Evolutionary conservation across 2,113 vertebrate genomes (phyloP).

Genomic region (Rhinoderma darwinii): DNA sequence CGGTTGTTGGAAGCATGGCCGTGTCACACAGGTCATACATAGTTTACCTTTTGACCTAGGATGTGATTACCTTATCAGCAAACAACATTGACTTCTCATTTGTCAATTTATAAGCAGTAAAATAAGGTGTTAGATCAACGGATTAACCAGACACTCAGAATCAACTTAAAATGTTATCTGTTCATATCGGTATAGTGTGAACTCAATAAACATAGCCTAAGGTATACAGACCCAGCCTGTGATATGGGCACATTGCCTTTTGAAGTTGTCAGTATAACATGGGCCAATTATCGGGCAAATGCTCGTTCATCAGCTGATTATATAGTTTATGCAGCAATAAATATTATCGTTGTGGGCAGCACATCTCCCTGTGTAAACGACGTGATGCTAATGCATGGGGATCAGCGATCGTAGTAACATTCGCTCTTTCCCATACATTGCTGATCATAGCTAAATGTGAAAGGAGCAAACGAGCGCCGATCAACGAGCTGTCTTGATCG

Average conservation of each 20-base stretch:
- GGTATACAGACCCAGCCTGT: not conserved
- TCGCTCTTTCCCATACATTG: too few species aligned
- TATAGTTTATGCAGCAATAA: too few species aligned
- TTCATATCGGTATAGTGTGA: not conserved
- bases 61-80: slow-evolving; percentile 10
- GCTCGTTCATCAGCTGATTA: too few species aligned
- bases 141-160: not conserved
- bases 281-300: too few species aligned
- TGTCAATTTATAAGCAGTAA: not conserved
- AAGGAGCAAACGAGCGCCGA: too few species aligned
- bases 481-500: too few species aligned
- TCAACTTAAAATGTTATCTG: slow-evolving; percentile 8
- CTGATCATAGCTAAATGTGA: too few species aligned
- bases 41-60: not conserved
- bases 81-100: not conserved
- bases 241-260: not conserved
- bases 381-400: too few species aligned
- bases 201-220: not conserved
- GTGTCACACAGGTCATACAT: slow-evolving; percentile 50
- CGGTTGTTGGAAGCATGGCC: slow-evolving; percentile 50
- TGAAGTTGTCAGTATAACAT: not conserved
- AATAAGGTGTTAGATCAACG: slow-evolving; percentile 21
- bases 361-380: too few species aligned
- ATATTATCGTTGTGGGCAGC: too few species aligned
- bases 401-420: too few species aligned